A percentile compares a stretch with the other conserved stretches of the same genome.
These are phyloP conservation scores for Eilema griseolum DNA, from an alignment of 2,888 invertebrate genomes.

Conservation along the genomic window DNA sequence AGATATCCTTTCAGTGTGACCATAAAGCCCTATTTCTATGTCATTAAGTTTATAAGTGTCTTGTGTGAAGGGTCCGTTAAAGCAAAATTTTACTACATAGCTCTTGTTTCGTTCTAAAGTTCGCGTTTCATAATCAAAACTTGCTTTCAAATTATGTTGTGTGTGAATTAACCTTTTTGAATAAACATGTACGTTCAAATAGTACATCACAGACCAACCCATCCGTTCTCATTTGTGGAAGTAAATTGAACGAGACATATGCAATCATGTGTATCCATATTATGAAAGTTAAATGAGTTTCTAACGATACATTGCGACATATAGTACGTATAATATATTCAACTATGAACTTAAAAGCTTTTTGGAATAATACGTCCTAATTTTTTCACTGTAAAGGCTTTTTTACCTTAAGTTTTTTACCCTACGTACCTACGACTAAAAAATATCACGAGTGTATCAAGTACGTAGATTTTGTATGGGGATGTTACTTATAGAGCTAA, in stretches of 20 bases:
- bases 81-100: neutral
- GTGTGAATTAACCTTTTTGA: neutral
- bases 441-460: neutral
- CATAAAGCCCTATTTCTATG: neutral
- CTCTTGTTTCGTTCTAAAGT: neutral
- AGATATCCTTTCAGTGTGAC: neutral
- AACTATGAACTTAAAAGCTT: constrained; percentile 69
- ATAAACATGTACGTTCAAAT: neutral
- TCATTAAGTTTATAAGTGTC: neutral
- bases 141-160: neutral
- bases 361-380: constrained; percentile 55
- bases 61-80: neutral
- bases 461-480: neutral
- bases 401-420: neutral
- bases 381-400: neutral
- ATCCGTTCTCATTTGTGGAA: constrained; percentile 37
- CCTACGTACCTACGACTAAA: neutral
- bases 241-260: constrained; percentile 41
- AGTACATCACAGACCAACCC: constrained; percentile 23
- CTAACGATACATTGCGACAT: constrained; percentile 59
- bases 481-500: neutral
- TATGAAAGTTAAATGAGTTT: constrained; percentile 62
- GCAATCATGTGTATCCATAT: constrained; percentile 54
- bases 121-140: neutral
- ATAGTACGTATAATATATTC: constrained; percentile 52